Base-by-base conservation (phyloP, 2,797 vertebrate species). In the Cygnus olor region DNA sequence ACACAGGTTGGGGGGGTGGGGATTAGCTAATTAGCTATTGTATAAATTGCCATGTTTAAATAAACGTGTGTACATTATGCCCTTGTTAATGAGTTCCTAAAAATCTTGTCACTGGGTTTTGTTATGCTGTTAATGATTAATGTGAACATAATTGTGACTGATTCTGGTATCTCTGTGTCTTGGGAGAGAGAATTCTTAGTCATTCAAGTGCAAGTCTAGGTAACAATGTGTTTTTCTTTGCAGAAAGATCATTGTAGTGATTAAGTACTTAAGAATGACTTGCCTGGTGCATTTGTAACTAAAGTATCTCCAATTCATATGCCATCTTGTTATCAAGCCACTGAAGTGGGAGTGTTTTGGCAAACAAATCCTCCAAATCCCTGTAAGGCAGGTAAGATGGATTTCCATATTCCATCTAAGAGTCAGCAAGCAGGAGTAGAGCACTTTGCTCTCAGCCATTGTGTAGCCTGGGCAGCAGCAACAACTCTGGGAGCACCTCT, bases 11-110 rank as follows among this genome's bases (percentile, higher is more conserved):
- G 61, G n/a, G n/a, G 60, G 44, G 28, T 16, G 11, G 61, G n/a
- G 60, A 53, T 51, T 51, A 77, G 58, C 38, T 51, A 45, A 94
- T 54, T 42, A 88, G 88, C 85, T 85, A 0, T 85, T 95, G 84
- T 97, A 85, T 94, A 80, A 95, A 93, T 64, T 89, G 89, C 80
- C 38, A 57, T 78, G 90, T 85, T 97, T 84, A 86, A 98, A 97
- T 98, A 97, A 97, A 97, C 96, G 77, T 47, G 64, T 88, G 79
- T 82, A 47, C 45, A 4, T 84, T 64, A 69, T 60, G 64, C 74
- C 85, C 79, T 90, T 65, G 65, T 32, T 82, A 80, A 88, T 65
- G 88, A 94, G 79, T 85, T 93, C 82, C 90, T 92, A 2, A 79
- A 49, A 5, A 68, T 64, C 74, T 83, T 12, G 0, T 84, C 58